phyloP scores from a whole-genome alignment of 2,797 vertebrate genomes.

The Gobionotothen gibberifrons region DNA sequence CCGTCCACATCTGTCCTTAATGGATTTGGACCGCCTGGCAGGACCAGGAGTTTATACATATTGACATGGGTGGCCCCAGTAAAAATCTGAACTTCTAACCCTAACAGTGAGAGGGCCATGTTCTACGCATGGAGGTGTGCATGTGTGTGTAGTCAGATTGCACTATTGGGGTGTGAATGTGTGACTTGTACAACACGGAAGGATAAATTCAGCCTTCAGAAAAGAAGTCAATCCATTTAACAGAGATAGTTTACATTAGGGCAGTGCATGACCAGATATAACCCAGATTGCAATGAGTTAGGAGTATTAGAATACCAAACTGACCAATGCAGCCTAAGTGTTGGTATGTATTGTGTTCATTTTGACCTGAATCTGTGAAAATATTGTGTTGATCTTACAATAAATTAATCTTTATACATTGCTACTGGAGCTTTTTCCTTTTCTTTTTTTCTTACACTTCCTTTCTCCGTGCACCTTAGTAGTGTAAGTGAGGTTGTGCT shows the following conservation, averaged over 20 bases:
- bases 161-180: not conserved
- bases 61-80: conserved; percentile 62
- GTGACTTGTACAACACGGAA: not conserved
- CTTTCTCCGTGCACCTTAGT: not conserved
- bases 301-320: not conserved
- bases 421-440: too few relatives aligned
- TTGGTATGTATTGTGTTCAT: conserved; percentile 28
- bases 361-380: not conserved
- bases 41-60: conserved; percentile 39
- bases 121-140: conserved; percentile 21
- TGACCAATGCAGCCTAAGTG: not conserved
- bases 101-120: conserved; percentile 33
- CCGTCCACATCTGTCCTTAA: conserved; percentile 57
- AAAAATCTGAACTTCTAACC: conserved; percentile 66
- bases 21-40: conserved; percentile 47
- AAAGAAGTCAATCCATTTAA: not conserved
- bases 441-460: not conserved
- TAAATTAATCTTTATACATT: not conserved
- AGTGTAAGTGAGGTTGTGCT: not conserved
- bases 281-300: not conserved
- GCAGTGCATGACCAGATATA: not conserved
- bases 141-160: conserved; percentile 12
- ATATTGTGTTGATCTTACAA: not conserved
- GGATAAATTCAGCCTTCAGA: not conserved
- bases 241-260: not conserved